Conservation (phyloP, 2,797 vertebrate genomes). For the Liparis tanakae region DNA sequence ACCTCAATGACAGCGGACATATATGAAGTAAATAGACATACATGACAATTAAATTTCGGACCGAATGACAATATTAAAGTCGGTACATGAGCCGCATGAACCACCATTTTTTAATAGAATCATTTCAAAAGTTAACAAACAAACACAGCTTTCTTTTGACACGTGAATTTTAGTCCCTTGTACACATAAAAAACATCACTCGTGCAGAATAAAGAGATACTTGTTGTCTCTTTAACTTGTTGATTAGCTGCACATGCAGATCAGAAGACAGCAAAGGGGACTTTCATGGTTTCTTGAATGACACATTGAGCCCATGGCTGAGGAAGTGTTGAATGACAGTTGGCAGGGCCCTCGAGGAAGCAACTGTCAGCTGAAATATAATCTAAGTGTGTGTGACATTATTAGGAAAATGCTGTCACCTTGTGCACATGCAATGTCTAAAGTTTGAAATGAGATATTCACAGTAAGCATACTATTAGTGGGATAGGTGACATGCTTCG, state of each 20-base stretch:
- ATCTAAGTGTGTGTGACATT: constrained; percentile 59
- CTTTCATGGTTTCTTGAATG: constrained; percentile 49
- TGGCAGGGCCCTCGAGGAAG: constrained; percentile 52
- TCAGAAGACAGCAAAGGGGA: constrained; percentile 36
- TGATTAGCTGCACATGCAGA: constrained; percentile 51
- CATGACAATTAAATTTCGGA: not conserved
- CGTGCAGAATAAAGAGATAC: constrained; percentile 21
- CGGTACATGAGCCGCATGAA: not conserved
- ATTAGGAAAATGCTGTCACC: constrained; percentile 65
- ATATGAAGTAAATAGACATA: not conserved
- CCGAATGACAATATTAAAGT: not conserved
- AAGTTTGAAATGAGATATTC: constrained; percentile 56
- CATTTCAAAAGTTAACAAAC: not conserved
- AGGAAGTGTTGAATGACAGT: constrained; percentile 67
- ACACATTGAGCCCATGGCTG: constrained; percentile 67
- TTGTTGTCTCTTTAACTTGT: constrained; percentile 42
- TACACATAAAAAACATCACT: constrained; percentile 14
- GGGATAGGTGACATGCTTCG: constrained; percentile 65
- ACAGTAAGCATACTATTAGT: constrained; percentile 66
- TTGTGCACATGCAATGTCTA: constrained; percentile 34
- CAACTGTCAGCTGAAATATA: constrained; percentile 65
- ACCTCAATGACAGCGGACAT: not conserved
- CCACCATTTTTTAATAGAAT: not conserved
- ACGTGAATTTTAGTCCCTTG: constrained; percentile 10
- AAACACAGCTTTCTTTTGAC: not conserved